phyloP scores from a whole-genome alignment of 2,797 vertebrate species.

The Strix occidentalis region DNA sequence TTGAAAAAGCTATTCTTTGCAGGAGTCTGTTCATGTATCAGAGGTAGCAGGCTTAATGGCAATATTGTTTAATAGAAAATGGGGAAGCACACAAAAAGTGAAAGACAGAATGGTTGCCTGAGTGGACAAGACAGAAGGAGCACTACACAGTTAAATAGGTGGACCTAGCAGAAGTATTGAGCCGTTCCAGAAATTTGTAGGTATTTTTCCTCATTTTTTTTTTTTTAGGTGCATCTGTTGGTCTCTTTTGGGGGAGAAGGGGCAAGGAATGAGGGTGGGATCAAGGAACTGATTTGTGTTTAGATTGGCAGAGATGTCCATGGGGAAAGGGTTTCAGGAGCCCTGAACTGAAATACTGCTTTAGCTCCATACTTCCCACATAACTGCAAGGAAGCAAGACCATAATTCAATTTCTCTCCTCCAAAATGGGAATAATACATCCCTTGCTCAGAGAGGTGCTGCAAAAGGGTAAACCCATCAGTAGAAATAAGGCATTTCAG shows the following conservation, averaged over 20 bases:
- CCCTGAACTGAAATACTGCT: not conserved
- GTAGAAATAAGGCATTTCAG: not conserved
- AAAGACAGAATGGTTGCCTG: not conserved
- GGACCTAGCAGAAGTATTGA: not conserved
- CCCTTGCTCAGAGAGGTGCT: not conserved
- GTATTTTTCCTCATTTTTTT: not conserved
- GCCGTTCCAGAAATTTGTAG: not conserved
- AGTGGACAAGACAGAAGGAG: not conserved
- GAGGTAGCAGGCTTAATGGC: not conserved
- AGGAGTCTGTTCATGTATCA: not conserved
- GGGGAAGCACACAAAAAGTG: not conserved
- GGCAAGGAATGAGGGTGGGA: not conserved
- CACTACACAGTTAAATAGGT: not conserved
- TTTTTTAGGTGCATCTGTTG: not conserved
- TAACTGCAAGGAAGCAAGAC: not conserved
- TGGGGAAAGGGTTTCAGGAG: not conserved
- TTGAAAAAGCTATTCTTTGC: slow-evolving; percentile 26
- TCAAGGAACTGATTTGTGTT: not conserved
- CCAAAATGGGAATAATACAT: not conserved
- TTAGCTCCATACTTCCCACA: not conserved
- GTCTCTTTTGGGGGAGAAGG: not conserved
- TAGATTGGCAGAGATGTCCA: not conserved
- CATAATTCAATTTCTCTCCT: not conserved
- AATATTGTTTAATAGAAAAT: slow-evolving; percentile 26
- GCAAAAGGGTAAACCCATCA: not conserved